Conservation (phyloP, 2,797 vertebrate species). For the Anomalospiza imberbis region DNA sequence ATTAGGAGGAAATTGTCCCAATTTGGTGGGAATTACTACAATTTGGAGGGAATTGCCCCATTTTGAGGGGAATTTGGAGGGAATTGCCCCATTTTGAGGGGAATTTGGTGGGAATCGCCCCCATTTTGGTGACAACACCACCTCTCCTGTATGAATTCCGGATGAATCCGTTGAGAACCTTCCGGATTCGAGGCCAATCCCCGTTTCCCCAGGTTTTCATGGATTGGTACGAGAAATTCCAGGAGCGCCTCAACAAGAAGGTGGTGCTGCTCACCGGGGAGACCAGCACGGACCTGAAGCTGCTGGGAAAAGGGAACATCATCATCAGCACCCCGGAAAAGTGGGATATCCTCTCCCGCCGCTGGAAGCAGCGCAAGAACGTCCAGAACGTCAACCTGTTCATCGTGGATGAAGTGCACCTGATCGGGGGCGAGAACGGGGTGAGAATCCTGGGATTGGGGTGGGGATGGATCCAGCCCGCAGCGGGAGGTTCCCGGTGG, state of each 20-base stretch:
- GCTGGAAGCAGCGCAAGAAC: constrained; percentile 98
- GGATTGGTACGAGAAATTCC: constrained; percentile 98
- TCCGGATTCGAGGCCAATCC: fast-evolving
- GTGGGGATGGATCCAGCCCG: fast-evolving
- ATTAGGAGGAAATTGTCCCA: not conserved
- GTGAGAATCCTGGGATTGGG: constrained; percentile 61
- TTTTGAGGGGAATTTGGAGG: not conserved
- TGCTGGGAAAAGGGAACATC: constrained; percentile 95
- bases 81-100: too few species aligned
- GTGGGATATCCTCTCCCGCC: constrained; percentile 96
- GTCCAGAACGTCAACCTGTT: constrained; percentile 98
- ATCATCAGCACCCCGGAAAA: constrained; percentile 98
- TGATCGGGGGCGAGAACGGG: constrained; percentile 96
- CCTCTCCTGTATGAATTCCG: not conserved
- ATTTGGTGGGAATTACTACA: not conserved
- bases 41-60: not conserved
- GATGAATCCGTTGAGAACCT: fast-evolving
- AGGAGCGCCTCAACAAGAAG: constrained; percentile 91
- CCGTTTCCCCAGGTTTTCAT: constrained; percentile 82
- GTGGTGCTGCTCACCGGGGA: constrained; percentile 95
- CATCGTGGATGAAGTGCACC: constrained; percentile 93
- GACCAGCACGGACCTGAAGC: constrained; percentile 96
- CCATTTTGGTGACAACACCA: fast-evolving
- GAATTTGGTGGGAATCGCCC: too few species aligned
- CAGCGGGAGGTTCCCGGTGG: fast-evolving